Percentiles rank a stretch among this genome's conserved stretches.
These are phyloP conservation scores for Proctacanthus coquilletti DNA, from an alignment of 1,140 invertebrate genomes.

Conservation along the genomic window DNA sequence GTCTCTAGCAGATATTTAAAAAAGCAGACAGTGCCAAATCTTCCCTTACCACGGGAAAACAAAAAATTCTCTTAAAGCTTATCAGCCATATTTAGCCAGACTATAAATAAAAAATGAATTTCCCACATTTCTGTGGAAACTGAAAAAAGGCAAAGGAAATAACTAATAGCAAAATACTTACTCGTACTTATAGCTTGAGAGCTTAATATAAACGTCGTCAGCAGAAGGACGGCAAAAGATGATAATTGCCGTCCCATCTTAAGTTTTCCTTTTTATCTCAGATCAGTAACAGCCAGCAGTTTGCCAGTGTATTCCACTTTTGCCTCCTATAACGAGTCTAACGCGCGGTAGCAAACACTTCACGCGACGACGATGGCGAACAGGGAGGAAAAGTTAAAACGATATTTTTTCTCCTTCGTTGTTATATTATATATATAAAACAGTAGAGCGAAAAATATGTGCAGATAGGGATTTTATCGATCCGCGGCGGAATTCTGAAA, in stretches of 20 bases:
- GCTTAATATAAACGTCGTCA: constrained; percentile 20
- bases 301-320: too few relatives aligned
- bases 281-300: too few relatives aligned
- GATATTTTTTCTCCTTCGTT: constrained; percentile 3
- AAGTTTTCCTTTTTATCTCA: neutral
- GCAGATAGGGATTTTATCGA: too few relatives aligned
- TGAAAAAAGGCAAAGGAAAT: neutral
- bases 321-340: neutral
- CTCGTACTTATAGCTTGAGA: constrained; percentile 21
- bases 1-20: too few relatives aligned
- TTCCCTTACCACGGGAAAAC: neutral
- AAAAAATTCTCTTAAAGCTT: neutral
- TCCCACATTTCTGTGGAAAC: neutral
- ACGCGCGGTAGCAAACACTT: neutral
- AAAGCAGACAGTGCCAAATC: too few relatives aligned
- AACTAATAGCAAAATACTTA: constrained; percentile 8
- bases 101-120: neutral
- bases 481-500: too few relatives aligned
- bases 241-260: constrained; percentile 26
- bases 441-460: too few relatives aligned
- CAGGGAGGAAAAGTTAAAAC: neutral
- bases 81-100: constrained; percentile 9
- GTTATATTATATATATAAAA: too few relatives aligned
- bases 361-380: neutral
- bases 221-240: constrained; percentile 26